Conservation (phyloP, 2,797 vertebrate species). For the Cossypha caffra region DNA sequence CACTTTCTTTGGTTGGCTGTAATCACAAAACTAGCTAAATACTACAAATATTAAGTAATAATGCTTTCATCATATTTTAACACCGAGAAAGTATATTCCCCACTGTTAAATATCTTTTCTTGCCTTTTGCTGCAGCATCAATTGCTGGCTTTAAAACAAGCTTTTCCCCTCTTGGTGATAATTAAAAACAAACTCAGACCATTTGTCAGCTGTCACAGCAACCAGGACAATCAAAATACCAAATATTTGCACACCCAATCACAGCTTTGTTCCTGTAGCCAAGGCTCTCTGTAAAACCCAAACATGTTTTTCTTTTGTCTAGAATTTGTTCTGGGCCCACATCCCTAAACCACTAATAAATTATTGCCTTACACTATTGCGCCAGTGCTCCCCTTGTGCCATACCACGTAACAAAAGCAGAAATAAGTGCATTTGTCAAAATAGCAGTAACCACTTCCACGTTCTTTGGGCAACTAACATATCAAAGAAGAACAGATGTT, state of each 20-base stretch:
- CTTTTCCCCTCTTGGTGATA: constrained; percentile 53
- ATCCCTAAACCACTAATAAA: constrained; percentile 67
- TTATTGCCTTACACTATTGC: constrained; percentile 1
- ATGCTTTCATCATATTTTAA: constrained; percentile 23
- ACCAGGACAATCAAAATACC: constrained; percentile 47
- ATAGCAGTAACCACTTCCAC: constrained; percentile 7
- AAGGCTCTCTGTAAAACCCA: constrained; percentile 59
- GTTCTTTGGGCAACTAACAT: not conserved
- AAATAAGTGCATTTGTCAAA: constrained; percentile 37
- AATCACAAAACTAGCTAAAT: not conserved
- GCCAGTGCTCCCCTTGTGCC: constrained; percentile 33
- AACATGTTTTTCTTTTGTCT: constrained; percentile 74
- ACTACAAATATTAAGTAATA: constrained; percentile 33
- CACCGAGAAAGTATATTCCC: not conserved
- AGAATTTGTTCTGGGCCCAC: constrained; percentile 70
- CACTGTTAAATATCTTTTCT: not conserved
- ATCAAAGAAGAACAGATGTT: not conserved
- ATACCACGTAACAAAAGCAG: constrained; percentile 9
- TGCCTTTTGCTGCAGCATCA: constrained; percentile 42
- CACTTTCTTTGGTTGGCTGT: not conserved
- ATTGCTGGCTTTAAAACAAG: constrained; percentile 42
- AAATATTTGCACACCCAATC: constrained; percentile 63
- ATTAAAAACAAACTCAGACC: constrained; percentile 63
- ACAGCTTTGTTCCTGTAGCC: constrained; percentile 61
- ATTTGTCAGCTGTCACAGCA: constrained; percentile 65